Base-by-base conservation (phyloP, 2,797 vertebrate species). In the Australoheros facetus region DNA sequence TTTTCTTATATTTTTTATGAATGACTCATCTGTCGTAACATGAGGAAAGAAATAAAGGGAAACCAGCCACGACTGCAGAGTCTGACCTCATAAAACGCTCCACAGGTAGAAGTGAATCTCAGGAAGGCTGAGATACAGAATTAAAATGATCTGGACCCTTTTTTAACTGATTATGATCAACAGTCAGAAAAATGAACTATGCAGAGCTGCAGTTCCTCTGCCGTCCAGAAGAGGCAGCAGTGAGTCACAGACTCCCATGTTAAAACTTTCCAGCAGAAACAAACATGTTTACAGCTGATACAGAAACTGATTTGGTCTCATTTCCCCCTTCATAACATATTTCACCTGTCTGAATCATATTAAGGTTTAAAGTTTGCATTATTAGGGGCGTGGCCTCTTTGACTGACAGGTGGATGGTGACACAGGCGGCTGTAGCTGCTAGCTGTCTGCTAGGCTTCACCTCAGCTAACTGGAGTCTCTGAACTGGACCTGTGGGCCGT, bases 11-110 rank as follows among this genome's bases (percentile, higher is more conserved):
- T 51, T 30, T 69, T 51, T 51, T 45, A 51, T 51, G 28, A 76
- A 76, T 62, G 76, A 76, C 21, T 71, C 75, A 59, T 70, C 34
- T n/a, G 59, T 56, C 12, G 4, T 37, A 58, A 57, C 32, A 37
- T 7, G 70, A 56, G n/a, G n/a, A 14, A 56, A 39, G 53, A 39
- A 51, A 51, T 51, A 42, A 69, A 51, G 45, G 45, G 26, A 51
- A 69, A 51, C 16, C 26, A 30, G 64, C 26, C 64, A 51, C 42
- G 17, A 30, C 64, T 51, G 42, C 10, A 19, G 17, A 30, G 26
- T 13, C 64, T 51, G 64, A 69, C 26, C 64, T 51, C 64, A 51
- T 30, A 6, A 69, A 51, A 69, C 4, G 11, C 51, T 69, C 64
- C 45, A 8, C 45, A 32, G 42, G 62, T 45, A 28, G 42, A 48